Evolutionary conservation across 2,888 invertebrate species (phyloP), one percentile per base, ranked within the genome.

Genomic region (Drosophila greeni): DNA sequence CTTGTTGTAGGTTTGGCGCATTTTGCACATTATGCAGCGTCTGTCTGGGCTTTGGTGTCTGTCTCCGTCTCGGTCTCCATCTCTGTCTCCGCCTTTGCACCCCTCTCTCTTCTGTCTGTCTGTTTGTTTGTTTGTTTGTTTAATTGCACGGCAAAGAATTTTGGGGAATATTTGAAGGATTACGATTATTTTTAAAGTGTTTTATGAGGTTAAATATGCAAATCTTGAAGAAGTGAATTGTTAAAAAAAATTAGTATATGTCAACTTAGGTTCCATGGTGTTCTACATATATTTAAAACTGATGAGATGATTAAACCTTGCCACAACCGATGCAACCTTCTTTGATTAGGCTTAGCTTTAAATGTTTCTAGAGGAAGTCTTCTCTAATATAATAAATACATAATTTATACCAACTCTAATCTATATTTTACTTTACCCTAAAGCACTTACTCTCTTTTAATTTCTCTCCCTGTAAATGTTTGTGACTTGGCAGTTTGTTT

Each of bases 401-500:
- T 4, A 16, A 36, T 36, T 1, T 8, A 16, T 16, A 2, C 2
- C 8, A 16, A 16, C 1, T 16, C 9, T 8, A 9, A 11, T 4
- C 2, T 5, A 16, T 2, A 36, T 1, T 11, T 37, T 11, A 16
- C 9, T 11, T 1, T 16, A 16, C n/a, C 34, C 34, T 16, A 14
- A 33, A 5, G 24, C 14, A 12, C 14, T n/a, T n/a, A 18, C 5
- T 37, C 2, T 39, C 12, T 6, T 5, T 14, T 20, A 2, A 20
- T 47, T 47, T 47, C 45, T 31, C 20, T 14, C 31, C 9, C 14
- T 47, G 29, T 49, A 51, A 55, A 56, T 57, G 47, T 61, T 52
- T 76, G 64, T 73, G 75, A 73, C 78, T 75, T 69, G 69, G 77
- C 80, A 73, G 72, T 73, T 76, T 72, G 68, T 73, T 78, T 81